A percentile compares a stretch with the other conserved stretches of the same genome.
phyloP scores from a whole-genome alignment of 1,140 invertebrate species.

The Sitophilus oryzae region DNA sequence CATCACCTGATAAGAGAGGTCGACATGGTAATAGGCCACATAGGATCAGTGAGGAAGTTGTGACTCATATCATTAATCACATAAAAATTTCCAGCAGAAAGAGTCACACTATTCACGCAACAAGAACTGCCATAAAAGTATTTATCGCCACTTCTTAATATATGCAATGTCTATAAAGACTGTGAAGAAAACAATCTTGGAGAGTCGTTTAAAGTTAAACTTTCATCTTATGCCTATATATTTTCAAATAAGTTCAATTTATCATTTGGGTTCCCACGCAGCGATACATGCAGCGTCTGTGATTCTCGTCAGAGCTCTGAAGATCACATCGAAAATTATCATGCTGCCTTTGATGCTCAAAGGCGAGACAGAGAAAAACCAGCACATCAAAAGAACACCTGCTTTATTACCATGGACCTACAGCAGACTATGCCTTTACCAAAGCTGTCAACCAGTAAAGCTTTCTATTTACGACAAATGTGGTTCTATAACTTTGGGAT shows the following conservation, averaged over 20 bases:
- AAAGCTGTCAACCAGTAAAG: constrained; percentile 30
- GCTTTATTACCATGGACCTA: constrained; percentile 30
- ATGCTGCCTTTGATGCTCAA: constrained; percentile 10
- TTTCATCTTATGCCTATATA: constrained; percentile 16
- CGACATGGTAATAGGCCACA: constrained; percentile 9
- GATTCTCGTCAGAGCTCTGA: constrained; percentile 20
- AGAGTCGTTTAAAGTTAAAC: constrained; percentile 11
- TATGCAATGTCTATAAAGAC: constrained; percentile 12
- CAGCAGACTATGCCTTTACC: constrained; percentile 30
- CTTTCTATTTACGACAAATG: constrained; percentile 31
- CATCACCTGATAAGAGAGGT: constrained; percentile 10
- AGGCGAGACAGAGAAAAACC: constrained; percentile 11
- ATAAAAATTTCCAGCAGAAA: constrained; percentile 23
- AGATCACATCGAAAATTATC: constrained; percentile 22
- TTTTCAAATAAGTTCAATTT: constrained; percentile 31
- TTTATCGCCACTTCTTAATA: constrained; percentile 18
- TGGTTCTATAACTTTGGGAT: constrained; percentile 28
- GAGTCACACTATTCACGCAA: constrained; percentile 28
- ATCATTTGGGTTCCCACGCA: constrained; percentile 28
- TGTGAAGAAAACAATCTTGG: constrained; percentile 11
- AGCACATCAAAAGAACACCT: constrained; percentile 4
- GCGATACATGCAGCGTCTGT: constrained; percentile 30
- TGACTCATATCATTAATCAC: constrained; percentile 3
- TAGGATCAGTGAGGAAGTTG: constrained; percentile 8
- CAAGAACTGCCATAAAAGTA: constrained; percentile 25